These are phyloP conservation scores for Abramis brama DNA, from an alignment of 2,113 vertebrate species.

Conservation along the genomic window DNA sequence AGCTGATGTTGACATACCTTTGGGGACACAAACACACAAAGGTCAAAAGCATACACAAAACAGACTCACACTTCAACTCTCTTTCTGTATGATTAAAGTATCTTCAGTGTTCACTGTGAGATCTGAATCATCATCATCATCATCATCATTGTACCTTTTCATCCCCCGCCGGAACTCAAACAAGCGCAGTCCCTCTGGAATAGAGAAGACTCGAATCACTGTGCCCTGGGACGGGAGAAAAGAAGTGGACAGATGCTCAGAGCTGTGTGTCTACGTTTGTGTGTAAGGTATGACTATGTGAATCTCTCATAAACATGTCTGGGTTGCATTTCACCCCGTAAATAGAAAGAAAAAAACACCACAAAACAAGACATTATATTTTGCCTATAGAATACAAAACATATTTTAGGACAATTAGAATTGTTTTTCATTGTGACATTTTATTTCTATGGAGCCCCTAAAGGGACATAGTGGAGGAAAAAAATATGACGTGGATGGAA, in stretches of 20 bases:
- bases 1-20: constrained; percentile 95
- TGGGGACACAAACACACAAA: constrained; percentile 52
- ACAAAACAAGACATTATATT: neutral
- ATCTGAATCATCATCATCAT: neutral
- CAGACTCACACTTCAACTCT: constrained; percentile 17
- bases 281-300: neutral
- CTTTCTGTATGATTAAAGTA: neutral
- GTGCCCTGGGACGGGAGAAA: constrained; percentile 80
- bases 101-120: neutral
- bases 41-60: constrained; percentile 23
- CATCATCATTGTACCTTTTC: constrained; percentile 82
- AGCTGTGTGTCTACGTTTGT: neutral
- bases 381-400: neutral
- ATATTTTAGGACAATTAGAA: neutral
- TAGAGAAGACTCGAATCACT: constrained; percentile 95
- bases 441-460: too few species aligned
- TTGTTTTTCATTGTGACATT: neutral
- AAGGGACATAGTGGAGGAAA: too few species aligned
- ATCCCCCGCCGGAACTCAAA: constrained; percentile 96
- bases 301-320: neutral
- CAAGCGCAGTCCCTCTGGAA: constrained; percentile 93
- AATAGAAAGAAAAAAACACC: neutral
- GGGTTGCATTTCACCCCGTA: neutral
- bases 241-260: neutral
- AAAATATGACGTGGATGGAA: too few species aligned